Base-by-base conservation (phyloP, 2,113 vertebrate genomes). In the Chionomys nivalis region DNA sequence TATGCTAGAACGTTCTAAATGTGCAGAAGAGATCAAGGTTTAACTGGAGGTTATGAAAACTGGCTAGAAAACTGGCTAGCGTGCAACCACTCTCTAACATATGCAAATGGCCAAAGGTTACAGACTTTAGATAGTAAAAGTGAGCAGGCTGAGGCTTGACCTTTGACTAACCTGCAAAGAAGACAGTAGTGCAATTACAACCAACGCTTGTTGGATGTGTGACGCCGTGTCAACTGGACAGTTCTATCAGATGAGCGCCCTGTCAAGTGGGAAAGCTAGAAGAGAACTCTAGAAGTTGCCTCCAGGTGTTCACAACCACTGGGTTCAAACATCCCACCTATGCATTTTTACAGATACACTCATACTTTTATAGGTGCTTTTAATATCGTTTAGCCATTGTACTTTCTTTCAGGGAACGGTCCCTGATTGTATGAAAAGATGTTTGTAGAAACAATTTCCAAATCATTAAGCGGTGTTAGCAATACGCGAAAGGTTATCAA, bases 1-100 rank as follows among this genome's bases (percentile, higher is more conserved):
- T 95, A 78, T 24, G 70, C 49, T 61, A 72, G 85, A 95, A 93
- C 79, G 92, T 96, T 96, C 17, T 94, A 87, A 94, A 91, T 39
- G 55, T 93, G 63, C 58, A 82, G 82, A 94, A 90, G 52, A 94
- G 65, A 94, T 96, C 44, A 90, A 95, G 39, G 63, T 92, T 55
- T 55, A 91, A 93, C 65, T 42, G 79, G 2, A 88, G 55, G 44
- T 61, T 90, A 93, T 26, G 39, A 93, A 96, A 95, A 94, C 70
- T n/a, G 68, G 39, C 70, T n/a, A 82, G 39, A 93, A 96, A 95
- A 94, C 70, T n/a, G 68, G 39, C 70, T n/a, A 82, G 52, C 36
- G 70, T 70, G 63, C 8, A 33, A 58, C 89, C 13, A 81, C 58
- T 36, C 28, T 87, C 73, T 47, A 87, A 49, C 16, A 92, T 76